Conservation (phyloP, 2,888 invertebrate species). For the Ormyrus pomaceus region DNA sequence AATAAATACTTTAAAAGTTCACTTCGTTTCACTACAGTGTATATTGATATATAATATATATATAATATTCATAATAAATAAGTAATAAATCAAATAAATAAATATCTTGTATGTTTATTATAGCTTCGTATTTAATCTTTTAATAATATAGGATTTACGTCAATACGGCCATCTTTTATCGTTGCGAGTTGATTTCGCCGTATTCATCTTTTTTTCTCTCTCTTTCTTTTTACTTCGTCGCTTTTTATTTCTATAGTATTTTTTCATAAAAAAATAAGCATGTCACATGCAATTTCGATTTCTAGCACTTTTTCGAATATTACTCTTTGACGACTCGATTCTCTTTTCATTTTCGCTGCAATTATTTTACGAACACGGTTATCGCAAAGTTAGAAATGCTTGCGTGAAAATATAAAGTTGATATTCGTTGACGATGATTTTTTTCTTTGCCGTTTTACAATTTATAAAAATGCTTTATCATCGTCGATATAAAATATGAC, state of each 20-base stretch:
- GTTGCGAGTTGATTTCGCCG: constrained; percentile 61
- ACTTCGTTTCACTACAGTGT: constrained; percentile 66
- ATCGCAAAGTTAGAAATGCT: constrained; percentile 52
- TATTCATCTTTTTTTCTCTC: constrained; percentile 54
- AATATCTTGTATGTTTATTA: constrained; percentile 73
- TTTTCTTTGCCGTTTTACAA: constrained; percentile 32
- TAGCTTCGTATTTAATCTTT: constrained; percentile 61
- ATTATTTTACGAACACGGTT: constrained; percentile 35
- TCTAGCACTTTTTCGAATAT: constrained; percentile 29
- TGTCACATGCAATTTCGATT: constrained; percentile 55
- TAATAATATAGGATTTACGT: constrained; percentile 50
- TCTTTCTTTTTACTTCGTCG: constrained; percentile 30
- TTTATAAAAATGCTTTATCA: constrained; percentile 40
- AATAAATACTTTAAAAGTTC: constrained; percentile 74
- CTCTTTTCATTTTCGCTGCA: constrained; percentile 7
- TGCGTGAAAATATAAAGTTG: constrained; percentile 44
- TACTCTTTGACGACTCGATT: constrained; percentile 27
- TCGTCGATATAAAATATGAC: constrained; percentile 56
- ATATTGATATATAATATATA: constrained; percentile 63
- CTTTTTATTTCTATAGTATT: constrained; percentile 26
- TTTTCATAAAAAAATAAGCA: constrained; percentile 63
- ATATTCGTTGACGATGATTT: constrained; percentile 35
- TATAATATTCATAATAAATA: constrained; percentile 71
- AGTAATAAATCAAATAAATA: constrained; percentile 75
- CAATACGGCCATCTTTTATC: constrained; percentile 55